phyloP scores from a whole-genome alignment of 2,113 vertebrate genomes.

The Cynopterus brachyotis region DNA sequence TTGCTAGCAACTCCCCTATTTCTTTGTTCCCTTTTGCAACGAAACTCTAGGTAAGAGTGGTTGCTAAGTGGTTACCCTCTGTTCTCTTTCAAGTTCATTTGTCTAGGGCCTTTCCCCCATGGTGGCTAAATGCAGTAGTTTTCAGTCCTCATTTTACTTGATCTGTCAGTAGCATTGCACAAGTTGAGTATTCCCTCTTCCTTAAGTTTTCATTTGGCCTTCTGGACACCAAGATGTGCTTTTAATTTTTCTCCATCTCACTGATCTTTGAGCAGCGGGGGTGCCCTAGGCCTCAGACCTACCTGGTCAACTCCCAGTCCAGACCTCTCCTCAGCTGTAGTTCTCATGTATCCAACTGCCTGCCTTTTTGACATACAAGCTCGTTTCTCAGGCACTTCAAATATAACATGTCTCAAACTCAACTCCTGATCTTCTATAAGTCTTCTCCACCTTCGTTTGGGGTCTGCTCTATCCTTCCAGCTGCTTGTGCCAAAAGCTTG shows the following conservation, averaged over 20 bases:
- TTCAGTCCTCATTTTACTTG: neutral
- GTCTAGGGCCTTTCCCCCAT: neutral
- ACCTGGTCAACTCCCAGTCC: neutral
- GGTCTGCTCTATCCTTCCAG: neutral
- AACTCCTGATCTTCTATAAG: neutral
- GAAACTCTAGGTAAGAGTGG: neutral
- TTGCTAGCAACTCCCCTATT: neutral
- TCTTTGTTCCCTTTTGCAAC: neutral
- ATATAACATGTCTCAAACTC: neutral
- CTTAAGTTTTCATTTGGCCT: neutral
- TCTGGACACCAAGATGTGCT: neutral
- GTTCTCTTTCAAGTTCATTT: neutral
- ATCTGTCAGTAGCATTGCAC: neutral
- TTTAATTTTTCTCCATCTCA: neutral
- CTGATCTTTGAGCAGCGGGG: neutral
- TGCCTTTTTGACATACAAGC: neutral
- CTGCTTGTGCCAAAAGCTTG: neutral
- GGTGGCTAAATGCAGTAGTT: neutral
- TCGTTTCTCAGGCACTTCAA: neutral
- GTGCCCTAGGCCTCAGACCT: neutral
- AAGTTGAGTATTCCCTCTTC: neutral
- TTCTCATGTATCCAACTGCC: neutral
- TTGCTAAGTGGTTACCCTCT: neutral
- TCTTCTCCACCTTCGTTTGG: neutral
- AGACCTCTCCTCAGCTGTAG: neutral